Percentiles rank a stretch among this genome's conserved stretches.
phyloP scores from a whole-genome alignment of 2,888 invertebrate genomes.

The Arge pagana region DNA sequence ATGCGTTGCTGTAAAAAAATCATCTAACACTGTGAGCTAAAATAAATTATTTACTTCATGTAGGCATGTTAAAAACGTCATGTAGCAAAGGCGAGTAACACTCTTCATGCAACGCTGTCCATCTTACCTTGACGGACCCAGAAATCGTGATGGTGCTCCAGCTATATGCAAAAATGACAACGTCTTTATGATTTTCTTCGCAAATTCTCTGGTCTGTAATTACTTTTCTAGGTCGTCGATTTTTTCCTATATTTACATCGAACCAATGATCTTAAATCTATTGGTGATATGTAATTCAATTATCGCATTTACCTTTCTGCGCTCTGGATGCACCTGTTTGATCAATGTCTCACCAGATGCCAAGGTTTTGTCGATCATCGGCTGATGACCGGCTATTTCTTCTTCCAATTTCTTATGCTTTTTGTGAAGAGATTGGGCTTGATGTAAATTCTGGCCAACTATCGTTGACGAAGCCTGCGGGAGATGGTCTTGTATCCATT shows the following conservation, averaged over 20 bases:
- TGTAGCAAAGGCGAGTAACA: too few species aligned
- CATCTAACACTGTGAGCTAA: too few species aligned
- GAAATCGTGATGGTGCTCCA: constrained; percentile 43
- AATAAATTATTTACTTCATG: too few species aligned
- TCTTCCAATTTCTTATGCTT: constrained; percentile 92
- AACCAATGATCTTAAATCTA: too few species aligned
- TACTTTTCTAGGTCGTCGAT: neutral
- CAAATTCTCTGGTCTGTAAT: constrained; percentile 13
- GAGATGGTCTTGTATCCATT: constrained; percentile 92
- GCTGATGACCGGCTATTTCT: constrained; percentile 85
- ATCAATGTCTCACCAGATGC: constrained; percentile 78
- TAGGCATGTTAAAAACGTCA: too few species aligned
- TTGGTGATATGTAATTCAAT: too few species aligned
- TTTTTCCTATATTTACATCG: neutral
- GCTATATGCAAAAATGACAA: constrained; percentile 50
- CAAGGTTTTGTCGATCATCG: constrained; percentile 81
- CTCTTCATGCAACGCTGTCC: constrained; percentile 39
- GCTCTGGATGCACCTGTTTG: constrained; percentile 79
- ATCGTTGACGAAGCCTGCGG: constrained; percentile 78
- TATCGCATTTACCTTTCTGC: constrained; percentile 75
- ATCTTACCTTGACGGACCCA: constrained; percentile 46
- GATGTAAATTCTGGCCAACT: constrained; percentile 84
- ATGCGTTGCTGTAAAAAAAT: too few species aligned
- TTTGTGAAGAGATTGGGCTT: constrained; percentile 89
- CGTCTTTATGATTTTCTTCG: constrained; percentile 18